A percentile compares a stretch with the other conserved stretches of the same genome.
phyloP scores from a whole-genome alignment of 1,140 invertebrate species.

The Epicauta chinensis region DNA sequence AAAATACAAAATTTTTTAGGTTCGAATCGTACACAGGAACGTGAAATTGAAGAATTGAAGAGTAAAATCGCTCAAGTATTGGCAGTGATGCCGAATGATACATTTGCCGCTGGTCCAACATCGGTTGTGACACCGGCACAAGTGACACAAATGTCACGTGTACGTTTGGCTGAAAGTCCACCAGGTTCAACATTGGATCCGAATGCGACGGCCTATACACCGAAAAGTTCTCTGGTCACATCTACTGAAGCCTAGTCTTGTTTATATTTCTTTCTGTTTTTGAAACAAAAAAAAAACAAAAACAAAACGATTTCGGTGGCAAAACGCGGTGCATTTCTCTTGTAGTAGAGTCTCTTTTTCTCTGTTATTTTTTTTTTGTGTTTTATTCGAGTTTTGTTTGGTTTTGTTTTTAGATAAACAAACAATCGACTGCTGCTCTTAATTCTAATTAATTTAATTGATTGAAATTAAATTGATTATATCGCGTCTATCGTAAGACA shows the following conservation, averaged over 20 bases:
- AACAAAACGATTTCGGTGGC: too few relatives aligned
- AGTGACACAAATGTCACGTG: slow-evolving; percentile 48
- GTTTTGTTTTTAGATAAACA: too few relatives aligned
- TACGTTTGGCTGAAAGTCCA: slow-evolving; percentile 45
- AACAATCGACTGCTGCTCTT: too few relatives aligned
- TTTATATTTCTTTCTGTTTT: too few relatives aligned
- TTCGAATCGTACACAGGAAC: slow-evolving; percentile 73
- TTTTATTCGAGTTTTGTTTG: too few relatives aligned
- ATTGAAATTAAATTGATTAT: too few relatives aligned
- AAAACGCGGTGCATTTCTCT: too few relatives aligned
- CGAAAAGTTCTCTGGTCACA: slow-evolving; percentile 56
- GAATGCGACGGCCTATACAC: slow-evolving; percentile 87
- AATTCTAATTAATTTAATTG: too few relatives aligned
- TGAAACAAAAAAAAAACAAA: too few relatives aligned
- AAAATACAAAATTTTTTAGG: slow-evolving; percentile 47
- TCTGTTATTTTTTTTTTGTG: too few relatives aligned
- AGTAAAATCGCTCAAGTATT: slow-evolving; percentile 85
- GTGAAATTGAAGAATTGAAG: slow-evolving; percentile 86
- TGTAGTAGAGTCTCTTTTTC: too few relatives aligned
- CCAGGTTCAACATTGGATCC: slow-evolving; percentile 71
- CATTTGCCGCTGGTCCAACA: slow-evolving; percentile 47
- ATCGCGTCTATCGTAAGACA: too few relatives aligned
- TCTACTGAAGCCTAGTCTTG: slow-evolving; percentile 49
- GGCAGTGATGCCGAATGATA: slow-evolving; percentile 80
- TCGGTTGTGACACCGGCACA: slow-evolving; percentile 24